Evolutionary conservation across 2,797 vertebrate species (phyloP), one percentile per base, ranked within the genome.

Genomic region (Bradypodion pumilum): DNA sequence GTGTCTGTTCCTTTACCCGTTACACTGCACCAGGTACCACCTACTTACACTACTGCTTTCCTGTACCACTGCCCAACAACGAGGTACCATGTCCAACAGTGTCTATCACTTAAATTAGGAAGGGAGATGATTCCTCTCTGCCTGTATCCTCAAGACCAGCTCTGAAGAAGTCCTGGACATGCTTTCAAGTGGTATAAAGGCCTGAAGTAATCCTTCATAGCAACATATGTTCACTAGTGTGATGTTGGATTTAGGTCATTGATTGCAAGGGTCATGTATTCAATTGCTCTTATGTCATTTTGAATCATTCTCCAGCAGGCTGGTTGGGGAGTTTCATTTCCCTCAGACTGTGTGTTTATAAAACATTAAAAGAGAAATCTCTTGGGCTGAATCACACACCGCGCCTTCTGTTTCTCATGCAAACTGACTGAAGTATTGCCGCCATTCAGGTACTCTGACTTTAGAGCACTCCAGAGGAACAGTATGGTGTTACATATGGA

Each of bases 261-360:
- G 40, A 62, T 77, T 89, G 56, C 59, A 73, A 76, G 42, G 40
- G 13, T 2, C 29, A 84, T 81, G 84, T 46, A 84, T 83, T 70
- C 40, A 62, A 86, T 35, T 68, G 13, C 63, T 91, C 89, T 85
- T 1, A 62, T 75, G 60, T 56, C 23, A 81, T 87, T 86, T 88
- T 52, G 74, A 78, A 46, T 44, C 74, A 69, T 42, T 79, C 42
- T 83, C 88, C 82, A 80, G 86, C 70, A 69, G 62, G 37, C 74
- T 80, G 78, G 49, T 10, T 65, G 80, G 23, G 29, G 27, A 29
- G 35, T 59, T n/a, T 79, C 13, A 40, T 81, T 90, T 89, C 35
- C 86, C 76, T 35, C 1, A 77, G 46, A 2, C 52, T 74, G 42
- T 25, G 74, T 85, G 10, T 10, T 29, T 81, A 44, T 72, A 87